Conservation (phyloP, 2,797 vertebrate genomes). For the Bucorvus abyssinicus region DNA sequence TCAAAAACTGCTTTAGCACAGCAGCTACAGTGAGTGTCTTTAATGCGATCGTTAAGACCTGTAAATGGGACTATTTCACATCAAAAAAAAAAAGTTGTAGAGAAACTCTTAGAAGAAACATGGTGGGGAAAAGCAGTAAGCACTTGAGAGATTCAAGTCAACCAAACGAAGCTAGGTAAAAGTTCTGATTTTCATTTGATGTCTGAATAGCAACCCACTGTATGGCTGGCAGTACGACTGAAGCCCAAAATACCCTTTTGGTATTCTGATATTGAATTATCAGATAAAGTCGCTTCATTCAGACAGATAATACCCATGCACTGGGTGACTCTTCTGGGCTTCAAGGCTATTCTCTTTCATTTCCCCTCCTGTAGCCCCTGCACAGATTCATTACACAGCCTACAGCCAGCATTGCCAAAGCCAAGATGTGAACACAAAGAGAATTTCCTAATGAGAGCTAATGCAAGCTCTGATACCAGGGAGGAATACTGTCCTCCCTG, state of each 20-base stretch:
- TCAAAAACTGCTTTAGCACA: not conserved
- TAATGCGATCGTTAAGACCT: not conserved
- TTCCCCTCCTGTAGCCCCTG: not conserved
- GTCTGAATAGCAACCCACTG: not conserved
- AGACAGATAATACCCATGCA: not conserved
- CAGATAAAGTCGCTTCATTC: not conserved
- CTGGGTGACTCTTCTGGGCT: not conserved
- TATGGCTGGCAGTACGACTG: rapidly evolving
- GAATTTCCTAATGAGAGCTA: not conserved
- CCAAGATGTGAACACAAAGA: not conserved
- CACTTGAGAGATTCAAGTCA: not conserved
- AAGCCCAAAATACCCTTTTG: not conserved
- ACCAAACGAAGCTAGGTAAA: not conserved
- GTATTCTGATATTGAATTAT: not conserved
- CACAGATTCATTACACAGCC: not conserved
- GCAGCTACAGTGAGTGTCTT: not conserved
- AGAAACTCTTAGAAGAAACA: not conserved
- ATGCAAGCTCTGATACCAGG: not conserved
- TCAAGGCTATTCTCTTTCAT: not conserved
- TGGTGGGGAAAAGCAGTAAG: rapidly evolving
- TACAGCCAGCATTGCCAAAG: not conserved
- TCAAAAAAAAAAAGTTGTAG: not conserved
- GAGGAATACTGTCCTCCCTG: not conserved
- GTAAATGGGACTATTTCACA: not conserved
- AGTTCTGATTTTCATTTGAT: not conserved